Evolutionary conservation across 2,113 vertebrate genomes (phyloP).

Genomic region (Dipodomys stephensi): DNA sequence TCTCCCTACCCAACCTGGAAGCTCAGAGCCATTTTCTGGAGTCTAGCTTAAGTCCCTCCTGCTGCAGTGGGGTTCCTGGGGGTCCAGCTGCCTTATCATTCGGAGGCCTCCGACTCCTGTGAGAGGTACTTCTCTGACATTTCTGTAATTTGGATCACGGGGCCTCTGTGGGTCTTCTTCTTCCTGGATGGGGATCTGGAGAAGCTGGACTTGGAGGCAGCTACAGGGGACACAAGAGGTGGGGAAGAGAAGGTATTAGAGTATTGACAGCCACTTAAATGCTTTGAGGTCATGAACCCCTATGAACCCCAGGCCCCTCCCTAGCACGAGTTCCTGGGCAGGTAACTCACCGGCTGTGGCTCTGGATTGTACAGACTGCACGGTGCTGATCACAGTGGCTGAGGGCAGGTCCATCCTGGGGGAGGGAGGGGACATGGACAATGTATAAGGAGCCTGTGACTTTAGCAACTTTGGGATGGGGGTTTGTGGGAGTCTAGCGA

Average conservation of each 20-base stretch:
- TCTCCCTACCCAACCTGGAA: conserved; percentile 13
- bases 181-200: conserved; percentile 48
- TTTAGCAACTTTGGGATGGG: background rate
- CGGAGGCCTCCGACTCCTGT: conserved; percentile 76
- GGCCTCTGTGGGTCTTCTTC: conserved; percentile 66
- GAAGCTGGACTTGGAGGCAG: conserved; percentile 44
- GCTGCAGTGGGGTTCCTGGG: background rate
- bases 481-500: background rate
- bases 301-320: background rate
- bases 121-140: conserved; percentile 75
- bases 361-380: conserved; percentile 77
- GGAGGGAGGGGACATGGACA: background rate
- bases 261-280: conserved; percentile 35
- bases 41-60: conserved; percentile 16
- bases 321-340: background rate
- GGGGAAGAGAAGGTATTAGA: conserved; percentile 58
- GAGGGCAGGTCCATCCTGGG: conserved; percentile 85
- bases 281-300: background rate
- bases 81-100: conserved; percentile 57
- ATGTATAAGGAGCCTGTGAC: background rate
- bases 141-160: conserved; percentile 75
- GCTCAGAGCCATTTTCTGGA: background rate
- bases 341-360: conserved; percentile 78
- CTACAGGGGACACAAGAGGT: conserved; percentile 57
- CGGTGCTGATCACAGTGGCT: conserved; percentile 72